Percentiles rank a stretch among this genome's conserved stretches.
phyloP scores from a whole-genome alignment of 2,888 invertebrate species.

The Netelia virgata region DNA sequence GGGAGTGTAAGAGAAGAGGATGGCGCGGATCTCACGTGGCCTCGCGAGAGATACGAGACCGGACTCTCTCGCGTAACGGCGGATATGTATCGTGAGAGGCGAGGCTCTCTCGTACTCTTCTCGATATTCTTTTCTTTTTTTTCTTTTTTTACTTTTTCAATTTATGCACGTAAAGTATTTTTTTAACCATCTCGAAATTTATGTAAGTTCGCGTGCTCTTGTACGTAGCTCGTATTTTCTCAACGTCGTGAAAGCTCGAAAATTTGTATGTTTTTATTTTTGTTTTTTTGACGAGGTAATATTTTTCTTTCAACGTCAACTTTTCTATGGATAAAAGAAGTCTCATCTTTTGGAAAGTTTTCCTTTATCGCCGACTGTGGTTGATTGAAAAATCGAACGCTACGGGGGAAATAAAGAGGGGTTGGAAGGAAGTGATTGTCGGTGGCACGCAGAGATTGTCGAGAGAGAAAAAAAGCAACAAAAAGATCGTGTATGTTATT shows the following conservation, averaged over 20 bases:
- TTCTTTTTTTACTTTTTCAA: slow-evolving; percentile 20
- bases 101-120: slow-evolving; percentile 40
- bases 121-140: slow-evolving; percentile 29
- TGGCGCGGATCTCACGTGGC: slow-evolving; percentile 55
- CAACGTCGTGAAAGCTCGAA: too few relatives aligned
- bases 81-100: slow-evolving; percentile 58
- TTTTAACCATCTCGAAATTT: too few relatives aligned
- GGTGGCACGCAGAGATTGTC: background rate
- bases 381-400: background rate
- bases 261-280: too few relatives aligned
- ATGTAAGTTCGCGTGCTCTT: too few relatives aligned
- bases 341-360: too few relatives aligned
- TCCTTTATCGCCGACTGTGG: background rate
- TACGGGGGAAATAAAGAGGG: slow-evolving; percentile 13
- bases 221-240: too few relatives aligned
- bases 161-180: background rate
- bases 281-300: too few relatives aligned
- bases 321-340: too few relatives aligned
- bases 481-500: slow-evolving; percentile 37
- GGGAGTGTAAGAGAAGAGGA: slow-evolving; percentile 49
- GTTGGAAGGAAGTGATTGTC: slow-evolving; percentile 40
- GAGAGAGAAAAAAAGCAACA: background rate
- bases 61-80: slow-evolving; percentile 65
- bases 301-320: too few relatives aligned
- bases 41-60: slow-evolving; percentile 56